phyloP scores from a whole-genome alignment of 2,888 invertebrate genomes.

The Anoncus sp. region DNA sequence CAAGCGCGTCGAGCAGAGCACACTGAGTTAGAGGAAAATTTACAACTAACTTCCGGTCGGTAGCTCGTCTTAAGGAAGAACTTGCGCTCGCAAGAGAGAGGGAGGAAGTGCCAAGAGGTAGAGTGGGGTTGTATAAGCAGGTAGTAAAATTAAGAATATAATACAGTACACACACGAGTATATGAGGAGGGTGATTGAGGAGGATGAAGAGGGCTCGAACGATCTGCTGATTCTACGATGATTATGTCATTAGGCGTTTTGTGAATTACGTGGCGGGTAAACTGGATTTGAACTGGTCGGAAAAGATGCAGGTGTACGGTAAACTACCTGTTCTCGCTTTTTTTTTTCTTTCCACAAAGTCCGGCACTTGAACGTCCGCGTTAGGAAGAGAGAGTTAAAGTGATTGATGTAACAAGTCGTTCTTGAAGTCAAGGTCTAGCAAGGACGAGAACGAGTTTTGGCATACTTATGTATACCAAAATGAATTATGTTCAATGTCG shows the following conservation, averaged over 20 bases:
- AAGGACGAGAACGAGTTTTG: constrained; percentile 11
- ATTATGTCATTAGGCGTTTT: constrained; percentile 54
- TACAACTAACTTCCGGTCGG: constrained; percentile 71
- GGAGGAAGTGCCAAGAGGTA: constrained; percentile 22
- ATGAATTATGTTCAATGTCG: constrained; percentile 53
- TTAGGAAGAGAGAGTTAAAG: neutral
- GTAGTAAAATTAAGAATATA: constrained; percentile 57
- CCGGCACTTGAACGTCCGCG: neutral
- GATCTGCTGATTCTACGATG: constrained; percentile 49
- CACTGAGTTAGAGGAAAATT: constrained; percentile 61
- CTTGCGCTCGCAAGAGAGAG: too few species aligned
- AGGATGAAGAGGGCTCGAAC: constrained; percentile 19
- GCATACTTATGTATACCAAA: constrained; percentile 17
- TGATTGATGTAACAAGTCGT: constrained; percentile 3
- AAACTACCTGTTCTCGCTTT: neutral
- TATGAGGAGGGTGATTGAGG: neutral
- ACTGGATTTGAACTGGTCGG: constrained; percentile 1
- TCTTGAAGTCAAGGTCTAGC: constrained; percentile 31
- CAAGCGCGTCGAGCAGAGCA: constrained; percentile 32
- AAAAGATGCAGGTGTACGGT: constrained; percentile 24
- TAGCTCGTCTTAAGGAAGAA: constrained; percentile 48
- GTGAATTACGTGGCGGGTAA: constrained; percentile 16
- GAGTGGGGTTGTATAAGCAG: constrained; percentile 20
- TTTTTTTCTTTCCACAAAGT: neutral
- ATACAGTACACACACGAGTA: constrained; percentile 23